Base-by-base conservation (phyloP, 2,113 vertebrate genomes). In the Coptodon rendalli region DNA sequence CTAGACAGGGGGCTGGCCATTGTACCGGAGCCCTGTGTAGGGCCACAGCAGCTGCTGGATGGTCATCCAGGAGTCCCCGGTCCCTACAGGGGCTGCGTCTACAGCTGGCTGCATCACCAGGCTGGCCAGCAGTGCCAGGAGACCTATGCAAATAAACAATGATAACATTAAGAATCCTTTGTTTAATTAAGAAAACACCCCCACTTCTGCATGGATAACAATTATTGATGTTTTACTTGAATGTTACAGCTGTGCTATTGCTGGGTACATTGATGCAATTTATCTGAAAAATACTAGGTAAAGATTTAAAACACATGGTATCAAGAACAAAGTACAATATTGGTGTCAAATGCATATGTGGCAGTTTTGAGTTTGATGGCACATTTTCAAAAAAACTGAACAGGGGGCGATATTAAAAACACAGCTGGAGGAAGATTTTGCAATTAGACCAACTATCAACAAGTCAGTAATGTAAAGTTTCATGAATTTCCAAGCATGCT, bases 1-100 rank as follows among this genome's bases (percentile, higher is more conserved):
- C 48, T 96, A 99, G 79, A 98, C 96, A 0, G 98, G 98, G 0
- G 98, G 98, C 6, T 98, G 98, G 1, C 97, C 97, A 0, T 98
- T 94, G 94, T 98, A 97, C 22, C 89, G 96, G 6, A 99, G 97
- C 86, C 96, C 95, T 2, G 97, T 93, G 54, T 98, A 97, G 6
- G 98, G 98, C 98, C 98, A 99, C 87, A 99, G 88, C 84, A 98
- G 94, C 89, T 99, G 97, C 95, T 98, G 98, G 36, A 99, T 96
- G 19, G 97, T 96, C 73, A 95, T 95, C 98, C 98, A 99, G 48
- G 97, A 96, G 93, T 97, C 96, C 9, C 98, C 98, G 0, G 97
- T 97, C 40, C 97, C 97, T 2, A 97, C 96, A 2, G 98, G 97
- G 3, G 98, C 97, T 0, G 98, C 98, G 0, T 98, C 98, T 5